Evolutionary conservation across 2,888 invertebrate species (phyloP).

Genomic region (Lepidocyrtoides sp.): DNA sequence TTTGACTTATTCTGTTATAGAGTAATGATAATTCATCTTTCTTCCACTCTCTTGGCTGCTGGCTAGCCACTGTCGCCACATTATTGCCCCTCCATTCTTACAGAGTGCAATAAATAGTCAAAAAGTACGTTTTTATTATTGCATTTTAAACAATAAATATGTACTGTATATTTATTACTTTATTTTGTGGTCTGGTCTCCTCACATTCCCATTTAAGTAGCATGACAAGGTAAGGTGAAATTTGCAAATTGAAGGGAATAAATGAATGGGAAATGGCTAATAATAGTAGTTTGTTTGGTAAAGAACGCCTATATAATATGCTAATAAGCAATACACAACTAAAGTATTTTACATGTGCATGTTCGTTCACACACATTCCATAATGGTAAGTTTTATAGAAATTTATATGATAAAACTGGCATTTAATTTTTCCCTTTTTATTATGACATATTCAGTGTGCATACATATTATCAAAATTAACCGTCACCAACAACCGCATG

Average conservation of each 20-base stretch:
- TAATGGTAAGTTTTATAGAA: constrained; percentile 59
- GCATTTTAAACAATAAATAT: constrained; percentile 30
- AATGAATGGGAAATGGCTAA: constrained; percentile 58
- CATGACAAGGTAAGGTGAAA: constrained; percentile 59
- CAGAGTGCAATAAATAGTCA: constrained; percentile 16
- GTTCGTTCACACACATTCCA: constrained; percentile 47
- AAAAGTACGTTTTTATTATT: constrained; percentile 37
- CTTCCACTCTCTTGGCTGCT: not conserved
- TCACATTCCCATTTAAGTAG: constrained; percentile 45
- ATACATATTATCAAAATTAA: constrained; percentile 13
- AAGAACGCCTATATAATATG: not conserved
- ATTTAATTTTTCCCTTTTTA: constrained; percentile 59
- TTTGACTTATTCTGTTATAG: too few species aligned
- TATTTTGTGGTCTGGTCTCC: constrained; percentile 61
- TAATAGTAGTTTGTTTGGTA: constrained; percentile 49
- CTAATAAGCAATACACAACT: not conserved
- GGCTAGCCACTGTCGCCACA: not conserved
- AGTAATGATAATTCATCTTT: not conserved
- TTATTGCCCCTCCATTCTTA: not conserved
- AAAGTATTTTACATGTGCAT: not conserved
- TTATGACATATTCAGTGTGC: constrained; percentile 57
- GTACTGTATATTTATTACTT: constrained; percentile 27
- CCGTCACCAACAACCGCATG: constrained; percentile 5
- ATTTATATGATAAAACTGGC: not conserved
- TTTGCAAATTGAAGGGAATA: constrained; percentile 58